Evolutionary conservation across 2,113 vertebrate species (phyloP), one percentile per base, ranked within the genome.

Genomic region (Euleptes europaea): DNA sequence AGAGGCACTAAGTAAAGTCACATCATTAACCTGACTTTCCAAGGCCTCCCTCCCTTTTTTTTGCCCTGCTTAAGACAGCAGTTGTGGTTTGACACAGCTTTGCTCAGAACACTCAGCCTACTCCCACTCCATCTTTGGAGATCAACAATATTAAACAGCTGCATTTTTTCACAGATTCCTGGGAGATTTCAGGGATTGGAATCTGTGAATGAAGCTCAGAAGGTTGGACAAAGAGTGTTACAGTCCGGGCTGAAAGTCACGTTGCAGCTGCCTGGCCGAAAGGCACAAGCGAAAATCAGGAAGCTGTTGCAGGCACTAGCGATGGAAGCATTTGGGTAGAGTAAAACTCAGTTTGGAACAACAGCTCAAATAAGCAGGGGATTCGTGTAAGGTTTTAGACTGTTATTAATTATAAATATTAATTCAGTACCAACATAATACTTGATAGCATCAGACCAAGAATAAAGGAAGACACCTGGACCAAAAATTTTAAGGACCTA

Each of bases 201-300:
- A 84, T 60, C 60, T 84, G 75, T 78, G 49, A 78, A 70, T 67
- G 73, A 77, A 51, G 44, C 65, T 84, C 73, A 76, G 82, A 67
- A 84, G 26, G 33, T 42, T 23, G 74, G 44, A 69, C 63, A 66
- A 84, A 69, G 63, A 77, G 44, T 31, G 47, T 66, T 42, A 31
- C 12, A 70, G 28, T 23, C 33, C 12, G 4, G 40, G 67, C 38
- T 47, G 38, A 63, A 85, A 78, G 66, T 78, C 19, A 78, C 54
- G n/a, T 26, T 26, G 65, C 74, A 57, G 80, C 44, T 42, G 74
- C 74, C 44, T 69, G 63, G n/a, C 60, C 67, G 72, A 84, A 67
- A 17, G n/a, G 60, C 71, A 76, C 28, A 83, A 83, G 73, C 38
- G 49, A 75, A 83, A 84, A 42, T n/a, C 83, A 78, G 47, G 83